Conservation (phyloP, 2,888 invertebrate genomes). For the Mythimna albipuncta region DNA sequence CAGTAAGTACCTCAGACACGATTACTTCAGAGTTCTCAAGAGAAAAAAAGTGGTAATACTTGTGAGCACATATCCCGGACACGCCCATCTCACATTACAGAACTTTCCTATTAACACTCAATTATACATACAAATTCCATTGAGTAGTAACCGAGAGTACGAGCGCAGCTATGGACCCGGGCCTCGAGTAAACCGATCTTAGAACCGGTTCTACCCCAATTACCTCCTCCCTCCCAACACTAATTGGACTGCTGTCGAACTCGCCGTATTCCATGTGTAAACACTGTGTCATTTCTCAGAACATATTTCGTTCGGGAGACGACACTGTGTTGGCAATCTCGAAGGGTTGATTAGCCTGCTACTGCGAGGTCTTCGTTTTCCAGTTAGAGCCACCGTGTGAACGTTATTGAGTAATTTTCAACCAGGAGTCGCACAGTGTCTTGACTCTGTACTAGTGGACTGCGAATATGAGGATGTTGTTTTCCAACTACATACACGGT, state of each 20-base stretch:
- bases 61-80: constrained; percentile 29
- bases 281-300: constrained; percentile 41
- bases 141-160: constrained; percentile 51
- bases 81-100: constrained; percentile 56
- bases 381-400: constrained; percentile 47
- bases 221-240: constrained; percentile 73
- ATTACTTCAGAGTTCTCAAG: constrained; percentile 32
- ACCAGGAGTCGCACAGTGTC: constrained; percentile 46
- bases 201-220: constrained; percentile 82
- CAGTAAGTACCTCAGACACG: background rate
- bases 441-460: constrained; percentile 9
- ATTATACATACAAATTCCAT: constrained; percentile 62
- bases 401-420: constrained; percentile 40
- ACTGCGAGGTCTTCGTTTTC: constrained; percentile 55
- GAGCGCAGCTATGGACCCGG: constrained; percentile 49
- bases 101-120: constrained; percentile 63
- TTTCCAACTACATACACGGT: constrained; percentile 40
- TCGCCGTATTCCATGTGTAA: constrained; percentile 48
- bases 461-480: constrained; percentile 25
- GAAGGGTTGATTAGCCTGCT: constrained; percentile 44
- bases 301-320: constrained; percentile 25
- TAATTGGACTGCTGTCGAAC: constrained; percentile 74
- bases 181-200: constrained; percentile 44
- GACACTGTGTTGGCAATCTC: constrained; percentile 42
- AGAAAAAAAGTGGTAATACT: constrained; percentile 44